Base-by-base conservation (phyloP, 1,140 invertebrate genomes). In the Chymomyza costata region DNA sequence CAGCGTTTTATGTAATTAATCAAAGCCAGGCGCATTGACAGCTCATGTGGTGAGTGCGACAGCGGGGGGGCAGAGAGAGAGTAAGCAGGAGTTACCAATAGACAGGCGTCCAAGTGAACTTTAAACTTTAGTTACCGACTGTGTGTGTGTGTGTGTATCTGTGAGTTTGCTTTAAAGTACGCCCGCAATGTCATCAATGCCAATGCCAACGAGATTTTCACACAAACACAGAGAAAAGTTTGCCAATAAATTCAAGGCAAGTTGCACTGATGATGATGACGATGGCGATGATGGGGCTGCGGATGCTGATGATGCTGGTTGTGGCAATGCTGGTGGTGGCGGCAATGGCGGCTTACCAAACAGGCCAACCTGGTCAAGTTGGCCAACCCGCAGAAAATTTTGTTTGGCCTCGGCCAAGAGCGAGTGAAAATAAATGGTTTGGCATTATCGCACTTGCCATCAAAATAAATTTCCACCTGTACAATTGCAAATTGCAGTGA, bases 401-500 rank as follows among this genome's bases (percentile, higher is more conserved):
- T n/a, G n/a, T n/a, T n/a, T n/a, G n/a, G n/a, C n/a, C n/a, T n/a
- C 49, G n/a, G 25, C 15, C 34, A 39, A 32, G 37, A 25, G 14
- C 30, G 18, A 41, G 45, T 41, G 55, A 41, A 78, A 78, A 78
- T 78, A 80, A 80, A 80, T 80, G 73, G 55, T 37, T 59, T 56
- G 73, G 50, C 60, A 58, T 73, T 80, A 80, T 80, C 73, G 73
- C 73, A 73, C 61, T 73, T 57, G 67, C 46, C 73, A 80, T 80
- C 73, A 61, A 80, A 80, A 80, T 80, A 73, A 80, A 80, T 80
- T 73, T 80, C 67, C 67, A 80, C 67, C 73, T 73, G 73, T 78
- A 66, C 73, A 80, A 73, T 80, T 68, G 69, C 73, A 80, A 80
- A 80, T 80, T 80, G 67, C 73, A 65, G 60, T 80, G 73, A 80